Evolutionary conservation across 2,888 invertebrate genomes (phyloP), one percentile per base, ranked within the genome.

Genomic region (Lampropteryx suffumata): DNA sequence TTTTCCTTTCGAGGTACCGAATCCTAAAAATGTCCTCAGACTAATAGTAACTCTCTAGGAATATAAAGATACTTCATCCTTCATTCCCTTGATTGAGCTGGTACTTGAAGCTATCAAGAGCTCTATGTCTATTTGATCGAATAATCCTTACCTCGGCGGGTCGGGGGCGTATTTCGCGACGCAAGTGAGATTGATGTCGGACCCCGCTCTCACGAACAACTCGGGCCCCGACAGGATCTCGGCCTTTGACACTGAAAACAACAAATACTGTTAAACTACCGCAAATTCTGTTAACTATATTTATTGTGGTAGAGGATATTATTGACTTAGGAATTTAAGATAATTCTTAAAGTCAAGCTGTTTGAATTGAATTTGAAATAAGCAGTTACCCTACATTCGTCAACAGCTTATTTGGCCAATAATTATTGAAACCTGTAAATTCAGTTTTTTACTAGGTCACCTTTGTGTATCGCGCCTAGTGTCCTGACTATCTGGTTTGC

Each of bases 111-210:
- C 35, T 32, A 36, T 36, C 36, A 35, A 35, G 26, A 26, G 43
- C 45, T 34, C 42, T 52, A 50, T 50, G 52, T 57, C 44, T 47
- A 48, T 55, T 55, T 55, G 54, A 57, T 57, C 44, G 53, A 55
- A 57, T 57, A 48, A 55, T 55, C 48, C 55, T 53, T 53, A 95
- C 89, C 94, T 94, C 55, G 95, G 95, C 35, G 95, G 95, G 75
- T 95, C 95, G 26, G 95, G 95, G 55, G 95, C 95, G 89, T 96
- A 93, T 69, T 95, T 93, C 57, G 96, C 96, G 74, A 95, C 93
- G 89, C 97, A 97, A 71, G 96, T 97, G 84, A 97, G 92, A 92
- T 97, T 97, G 89, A 97, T 96, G 92, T 97, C 96, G 76, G 96
- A 96, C 67, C 97, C 97, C 73, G 95, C 96, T 79, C 96, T 94